Base-by-base conservation (phyloP, 2,888 invertebrate genomes). In the Callinectes sapidus region DNA sequence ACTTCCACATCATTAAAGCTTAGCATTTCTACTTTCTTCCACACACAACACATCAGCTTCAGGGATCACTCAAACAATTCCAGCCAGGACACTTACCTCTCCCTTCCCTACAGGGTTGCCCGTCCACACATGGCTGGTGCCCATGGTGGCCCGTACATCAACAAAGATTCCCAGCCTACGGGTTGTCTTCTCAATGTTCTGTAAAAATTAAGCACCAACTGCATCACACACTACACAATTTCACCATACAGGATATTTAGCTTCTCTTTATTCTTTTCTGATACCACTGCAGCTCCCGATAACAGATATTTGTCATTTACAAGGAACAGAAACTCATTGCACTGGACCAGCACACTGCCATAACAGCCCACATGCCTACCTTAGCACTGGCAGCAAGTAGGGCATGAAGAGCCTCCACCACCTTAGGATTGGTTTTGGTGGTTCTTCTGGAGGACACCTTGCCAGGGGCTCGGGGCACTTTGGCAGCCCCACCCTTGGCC, bases 51-150 rank as follows among this genome's bases (percentile, higher is more conserved):
- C 55, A 88, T 28, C 2, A 55, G 32, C 61, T 32, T 16, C 5
- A 2, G 16, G n/a, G 14, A 18, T 39, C 18, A 42, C 18, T 13
- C 8, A n/a, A n/a, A 42, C 32, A 35, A 1, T 55, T 14, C 28
- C 5, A 13, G 23, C 32, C n/a, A 13, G 13, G 28, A 18, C 18
- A 91, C 92, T 90, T 61, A 93, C 92, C 90, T 93, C 92, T 85
- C 92, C 92, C 55, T 93, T 93, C 23, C 92, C 91, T 81, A 91
- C 92, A 28, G 92, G 92, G 85, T 93, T 93, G 86, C 92, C 92
- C 6, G 92, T 93, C 85, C 90, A 89, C 32, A 93, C 92, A 35
- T 88, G 90, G 42, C 42, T 89, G 32, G 92, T 91, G 48, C 91
- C 87, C 92, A 93, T 91, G 54, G 90, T 89, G 23, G 77, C 91